A percentile compares a stretch with the other conserved stretches of the same genome.
Conservation (phyloP, 2,113 vertebrate genomes). For the human region GRCh38 chr18:36133001-36133500, state of each 20-base stretch:
- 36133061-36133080: neutral
- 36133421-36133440: neutral
- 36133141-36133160: neutral
- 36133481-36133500: neutral
- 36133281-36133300: conserved; percentile 94
- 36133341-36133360: neutral
- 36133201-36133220: conserved; percentile 28
- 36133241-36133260: conserved; percentile 83
- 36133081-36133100: neutral
- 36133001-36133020: neutral
- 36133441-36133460: neutral
- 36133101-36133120: neutral
- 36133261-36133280: conserved; percentile 91
- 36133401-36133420: conserved; percentile 3
- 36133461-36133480: conserved; percentile 3
- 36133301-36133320: conserved; percentile 89
- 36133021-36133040: neutral
- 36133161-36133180: conserved; percentile 34
- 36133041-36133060: neutral
- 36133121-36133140: neutral
- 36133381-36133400: conserved; percentile 33
- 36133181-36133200: neutral
- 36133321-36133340: conserved; percentile 72
- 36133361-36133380: neutral
- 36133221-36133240: conserved; percentile 78